Evolutionary conservation across 2,797 vertebrate genomes (phyloP), one percentile per base, ranked within the genome.

Genomic region (Melanotaenia nigrans): DNA sequence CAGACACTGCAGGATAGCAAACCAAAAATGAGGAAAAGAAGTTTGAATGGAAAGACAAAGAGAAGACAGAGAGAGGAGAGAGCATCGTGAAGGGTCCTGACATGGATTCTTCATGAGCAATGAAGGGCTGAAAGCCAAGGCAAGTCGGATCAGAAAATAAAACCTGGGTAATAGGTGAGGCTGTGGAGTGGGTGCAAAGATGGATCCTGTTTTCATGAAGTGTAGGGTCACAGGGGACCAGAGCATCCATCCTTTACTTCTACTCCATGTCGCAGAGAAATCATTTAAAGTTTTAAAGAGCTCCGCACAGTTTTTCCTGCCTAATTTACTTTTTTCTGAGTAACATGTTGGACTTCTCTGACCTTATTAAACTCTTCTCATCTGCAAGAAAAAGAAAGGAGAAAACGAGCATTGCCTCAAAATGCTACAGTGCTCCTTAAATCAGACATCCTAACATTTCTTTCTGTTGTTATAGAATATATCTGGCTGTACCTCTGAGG

Each of bases 31-130:
- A 58, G 42, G 20, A n/a, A 40, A n/a, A n/a, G 22, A 36, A 35
- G 28, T 55, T 38, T 9, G 42, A 64, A 61, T 65, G 2, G 11
- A 58, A 13, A 47, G 28, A 55, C 58, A 25, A 59, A 49, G 42
- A 54, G 13, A 3, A 65, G 22, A 65, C 5, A 16, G 0, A 65
- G 0, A 30, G 51, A 14, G 28, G 12, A 38, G 20, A 16, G 22
- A 40, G 33, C 55, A 12, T 18, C 20, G 8, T 3, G 8, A 49
- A 49, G 45, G 20, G n/a, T 1, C 7, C 45, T 22, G 24, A 45
- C 72, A 74, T 82, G 73, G 86, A 78, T 81, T 75, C 62, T 62
- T 70, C 73, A 72, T 69, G 60, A 81, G 78, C 68, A 45, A 47
- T 22, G 67, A 81, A 53, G 56, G 56, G 63, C 33, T 47, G 59